Evolutionary conservation across 2,797 vertebrate genomes (phyloP).

Genomic region (Centroberyx gerrardi): DNA sequence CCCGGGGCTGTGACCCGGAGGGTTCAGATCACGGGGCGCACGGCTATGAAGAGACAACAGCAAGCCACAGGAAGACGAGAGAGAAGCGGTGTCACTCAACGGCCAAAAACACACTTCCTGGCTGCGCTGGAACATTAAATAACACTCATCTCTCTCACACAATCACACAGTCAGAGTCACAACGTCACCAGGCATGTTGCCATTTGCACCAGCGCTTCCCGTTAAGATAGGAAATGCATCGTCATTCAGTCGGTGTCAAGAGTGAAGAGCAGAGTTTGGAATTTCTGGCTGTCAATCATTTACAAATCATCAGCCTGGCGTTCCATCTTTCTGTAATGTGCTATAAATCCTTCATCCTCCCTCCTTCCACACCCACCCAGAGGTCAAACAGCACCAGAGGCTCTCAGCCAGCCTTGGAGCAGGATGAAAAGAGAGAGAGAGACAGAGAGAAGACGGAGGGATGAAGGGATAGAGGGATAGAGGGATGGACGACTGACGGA

Average conservation of each 20-base stretch:
- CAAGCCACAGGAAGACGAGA: constrained; percentile 40
- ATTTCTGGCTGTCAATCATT: constrained; percentile 39
- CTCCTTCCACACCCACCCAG: constrained; percentile 35
- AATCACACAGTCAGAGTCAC: constrained; percentile 32
- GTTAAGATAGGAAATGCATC: constrained; percentile 49
- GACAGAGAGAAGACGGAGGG: constrained; percentile 37
- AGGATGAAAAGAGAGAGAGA: constrained; percentile 38
- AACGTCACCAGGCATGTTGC: constrained; percentile 33
- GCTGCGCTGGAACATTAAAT: constrained; percentile 26
- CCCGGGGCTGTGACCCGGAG: neutral
- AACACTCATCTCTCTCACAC: constrained; percentile 31
- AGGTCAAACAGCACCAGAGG: constrained; percentile 62
- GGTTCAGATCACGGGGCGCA: constrained; percentile 5
- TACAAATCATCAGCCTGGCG: constrained; percentile 27
- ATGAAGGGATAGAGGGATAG: constrained; percentile 32
- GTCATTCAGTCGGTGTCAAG: constrained; percentile 18
- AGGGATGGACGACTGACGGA: constrained; percentile 62
- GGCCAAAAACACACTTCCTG: constrained; percentile 50
- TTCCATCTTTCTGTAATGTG: constrained; percentile 28
- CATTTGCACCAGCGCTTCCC: constrained; percentile 23
- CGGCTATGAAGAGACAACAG: neutral
- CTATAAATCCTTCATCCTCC: constrained; percentile 48
- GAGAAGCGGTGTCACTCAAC: constrained; percentile 33
- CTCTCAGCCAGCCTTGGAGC: constrained; percentile 24
- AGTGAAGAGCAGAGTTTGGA: constrained; percentile 35